phyloP scores from a whole-genome alignment of 2,888 invertebrate species.

The Thera britannica region DNA sequence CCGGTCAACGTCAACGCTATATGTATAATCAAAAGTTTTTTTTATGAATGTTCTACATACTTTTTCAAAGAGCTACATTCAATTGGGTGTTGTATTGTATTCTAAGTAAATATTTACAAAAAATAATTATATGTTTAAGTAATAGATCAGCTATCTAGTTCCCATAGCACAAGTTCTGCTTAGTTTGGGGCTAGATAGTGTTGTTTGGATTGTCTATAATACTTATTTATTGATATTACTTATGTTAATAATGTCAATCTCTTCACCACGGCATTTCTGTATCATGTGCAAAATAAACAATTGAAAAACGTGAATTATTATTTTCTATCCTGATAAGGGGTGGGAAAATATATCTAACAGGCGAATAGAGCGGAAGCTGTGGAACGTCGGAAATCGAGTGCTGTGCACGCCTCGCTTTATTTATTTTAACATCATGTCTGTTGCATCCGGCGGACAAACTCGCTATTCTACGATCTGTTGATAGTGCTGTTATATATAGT shows the following conservation, averaged over 20 bases:
- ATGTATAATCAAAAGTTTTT: no score
- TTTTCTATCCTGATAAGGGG: conserved; percentile 59
- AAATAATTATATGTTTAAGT: no score
- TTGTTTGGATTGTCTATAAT: no score
- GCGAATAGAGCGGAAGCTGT: conserved; percentile 65
- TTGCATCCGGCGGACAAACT: conserved; percentile 67
- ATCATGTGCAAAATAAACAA: conserved; percentile 10
- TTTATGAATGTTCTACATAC: no score
- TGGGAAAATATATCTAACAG: conserved; percentile 65
- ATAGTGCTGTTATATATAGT: conserved; percentile 58
- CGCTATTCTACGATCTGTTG: conserved; percentile 52
- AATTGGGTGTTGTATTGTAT: no score
- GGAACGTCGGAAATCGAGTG: conserved; percentile 75
- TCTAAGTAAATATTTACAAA: no score
- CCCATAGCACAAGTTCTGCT: no score
- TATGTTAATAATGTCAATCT: background rate
- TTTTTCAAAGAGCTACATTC: no score
- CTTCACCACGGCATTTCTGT: background rate
- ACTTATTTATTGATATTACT: background rate
- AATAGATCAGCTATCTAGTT: no score
- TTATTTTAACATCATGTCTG: conserved; percentile 80
- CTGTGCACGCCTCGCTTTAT: conserved; percentile 66
- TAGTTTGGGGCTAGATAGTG: no score
- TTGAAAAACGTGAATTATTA: conserved; percentile 52
- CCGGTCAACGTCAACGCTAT: no score